Evolutionary conservation across 2,888 invertebrate genomes (phyloP).

Genomic region (Platycheirus albimanus): DNA sequence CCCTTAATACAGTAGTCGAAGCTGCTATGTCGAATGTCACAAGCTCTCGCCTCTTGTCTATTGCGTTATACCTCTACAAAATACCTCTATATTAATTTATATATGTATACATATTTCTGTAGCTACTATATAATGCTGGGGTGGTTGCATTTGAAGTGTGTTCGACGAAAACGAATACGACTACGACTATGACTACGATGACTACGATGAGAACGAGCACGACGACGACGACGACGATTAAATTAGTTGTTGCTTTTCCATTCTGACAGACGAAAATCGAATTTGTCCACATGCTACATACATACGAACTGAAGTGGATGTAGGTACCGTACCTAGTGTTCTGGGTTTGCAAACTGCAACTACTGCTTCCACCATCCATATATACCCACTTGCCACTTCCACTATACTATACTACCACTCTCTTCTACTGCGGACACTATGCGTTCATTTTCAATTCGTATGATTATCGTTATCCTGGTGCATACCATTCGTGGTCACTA

Average conservation of each 20-base stretch:
- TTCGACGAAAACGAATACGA: conserved; percentile 4
- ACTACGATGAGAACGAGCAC: too few species aligned
- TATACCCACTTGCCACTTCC: not conserved
- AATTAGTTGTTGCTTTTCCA: conserved; percentile 70
- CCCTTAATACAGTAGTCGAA: conserved; percentile 54
- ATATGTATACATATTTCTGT: not conserved
- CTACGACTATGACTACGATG: conserved; percentile 46
- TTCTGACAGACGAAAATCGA: conserved; percentile 68
- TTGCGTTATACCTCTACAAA: not conserved
- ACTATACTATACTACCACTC: not conserved
- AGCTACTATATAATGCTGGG: not conserved
- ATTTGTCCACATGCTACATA: conserved; percentile 64
- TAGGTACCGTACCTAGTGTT: conserved; percentile 3
- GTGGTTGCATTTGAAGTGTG: conserved; percentile 58
- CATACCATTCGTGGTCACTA: conserved; percentile 36
- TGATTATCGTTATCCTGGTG: conserved; percentile 63
- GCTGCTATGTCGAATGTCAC: conserved; percentile 61
- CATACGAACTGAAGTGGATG: conserved; percentile 9
- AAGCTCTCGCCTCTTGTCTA: conserved; percentile 27
- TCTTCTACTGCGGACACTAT: conserved; percentile 14
- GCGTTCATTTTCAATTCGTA: conserved; percentile 62
- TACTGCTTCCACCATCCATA: too few species aligned
- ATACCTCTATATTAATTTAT: not conserved
- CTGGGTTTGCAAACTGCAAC: not conserved
- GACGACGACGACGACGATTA: conserved; percentile 51